phyloP scores from a whole-genome alignment of 2,797 vertebrate species.

The Dromococcyx pavoninus region DNA sequence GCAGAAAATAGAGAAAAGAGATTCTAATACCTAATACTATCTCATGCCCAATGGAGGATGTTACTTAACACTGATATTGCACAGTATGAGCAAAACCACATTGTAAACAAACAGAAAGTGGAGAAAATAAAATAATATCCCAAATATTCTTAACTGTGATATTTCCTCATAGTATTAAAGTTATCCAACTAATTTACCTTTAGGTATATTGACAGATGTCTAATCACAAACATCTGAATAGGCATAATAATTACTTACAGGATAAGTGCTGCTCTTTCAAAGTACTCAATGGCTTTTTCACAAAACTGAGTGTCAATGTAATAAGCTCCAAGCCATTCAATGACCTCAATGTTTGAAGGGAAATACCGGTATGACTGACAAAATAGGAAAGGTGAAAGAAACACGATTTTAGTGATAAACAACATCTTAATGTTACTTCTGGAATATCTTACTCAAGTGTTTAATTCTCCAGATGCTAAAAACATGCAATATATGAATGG shows the following conservation, averaged over 20 bases:
- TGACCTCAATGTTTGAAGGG: slow-evolving; percentile 94
- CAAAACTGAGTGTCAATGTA: slow-evolving; percentile 96
- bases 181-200: neutral
- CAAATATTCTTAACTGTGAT: neutral
- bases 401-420: slow-evolving; percentile 57
- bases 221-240: slow-evolving; percentile 20
- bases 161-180: neutral
- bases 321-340: slow-evolving; percentile 96
- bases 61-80: neutral
- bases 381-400: slow-evolving; percentile 54
- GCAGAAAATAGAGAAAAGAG: neutral
- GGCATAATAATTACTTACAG: slow-evolving; percentile 85
- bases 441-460: slow-evolving; percentile 56
- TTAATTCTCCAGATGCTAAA: slow-evolving; percentile 62
- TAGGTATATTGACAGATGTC: neutral
- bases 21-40: neutral
- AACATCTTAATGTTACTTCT: slow-evolving; percentile 47
- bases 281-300: slow-evolving; percentile 98
- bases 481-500: slow-evolving; percentile 54
- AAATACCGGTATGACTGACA: slow-evolving; percentile 93
- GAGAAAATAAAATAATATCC: neutral
- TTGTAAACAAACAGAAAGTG: neutral
- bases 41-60: neutral
- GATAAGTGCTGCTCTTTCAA: slow-evolving; percentile 95
- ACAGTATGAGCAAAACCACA: neutral